Percentiles rank a stretch among this genome's conserved stretches.
phyloP scores from a whole-genome alignment of 2,888 invertebrate species.

The Nycteola revayana region DNA sequence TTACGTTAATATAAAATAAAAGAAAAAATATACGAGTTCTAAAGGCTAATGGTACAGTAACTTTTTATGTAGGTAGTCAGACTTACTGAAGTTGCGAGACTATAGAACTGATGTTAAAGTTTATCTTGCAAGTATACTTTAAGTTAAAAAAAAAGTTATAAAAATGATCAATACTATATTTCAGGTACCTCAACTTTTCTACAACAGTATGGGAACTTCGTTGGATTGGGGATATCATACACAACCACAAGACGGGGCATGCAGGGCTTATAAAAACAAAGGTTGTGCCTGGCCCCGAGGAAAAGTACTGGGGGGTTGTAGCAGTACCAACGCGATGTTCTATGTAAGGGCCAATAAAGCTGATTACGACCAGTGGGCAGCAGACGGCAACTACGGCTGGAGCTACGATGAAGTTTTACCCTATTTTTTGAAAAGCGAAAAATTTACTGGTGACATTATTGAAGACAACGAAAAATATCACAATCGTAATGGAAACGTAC shows the following conservation, averaged over 20 bases:
- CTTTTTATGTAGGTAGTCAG: too few relatives aligned
- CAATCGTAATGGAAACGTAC: conserved; percentile 55
- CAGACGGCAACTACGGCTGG: conserved; percentile 79
- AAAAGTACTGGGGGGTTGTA: conserved; percentile 82
- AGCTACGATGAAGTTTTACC: conserved; percentile 76
- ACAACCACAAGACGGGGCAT: conserved; percentile 60
- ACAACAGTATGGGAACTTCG: conserved; percentile 41
- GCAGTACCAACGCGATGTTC: conserved; percentile 82
- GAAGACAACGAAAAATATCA: conserved; percentile 48
- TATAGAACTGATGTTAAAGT: too few relatives aligned
- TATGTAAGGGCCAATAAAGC: conserved; percentile 78
- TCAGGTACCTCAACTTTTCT: conserved; percentile 51
- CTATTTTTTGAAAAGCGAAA: conserved; percentile 78
- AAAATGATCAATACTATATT: too few relatives aligned
- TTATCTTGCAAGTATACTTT: too few relatives aligned
- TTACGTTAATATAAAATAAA: too few relatives aligned
- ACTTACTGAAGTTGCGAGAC: too few relatives aligned
- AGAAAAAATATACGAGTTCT: too few relatives aligned
- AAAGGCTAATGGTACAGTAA: too few relatives aligned
- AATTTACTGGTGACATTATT: conserved; percentile 36
- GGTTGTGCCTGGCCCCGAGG: conserved; percentile 83
- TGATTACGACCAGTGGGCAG: conserved; percentile 81
- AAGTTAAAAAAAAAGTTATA: too few relatives aligned
- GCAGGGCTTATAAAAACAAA: conserved; percentile 57
- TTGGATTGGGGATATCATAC: conserved; percentile 82